Conservation (phyloP, 2,888 invertebrate genomes). For the Stenichneumon culpator region DNA sequence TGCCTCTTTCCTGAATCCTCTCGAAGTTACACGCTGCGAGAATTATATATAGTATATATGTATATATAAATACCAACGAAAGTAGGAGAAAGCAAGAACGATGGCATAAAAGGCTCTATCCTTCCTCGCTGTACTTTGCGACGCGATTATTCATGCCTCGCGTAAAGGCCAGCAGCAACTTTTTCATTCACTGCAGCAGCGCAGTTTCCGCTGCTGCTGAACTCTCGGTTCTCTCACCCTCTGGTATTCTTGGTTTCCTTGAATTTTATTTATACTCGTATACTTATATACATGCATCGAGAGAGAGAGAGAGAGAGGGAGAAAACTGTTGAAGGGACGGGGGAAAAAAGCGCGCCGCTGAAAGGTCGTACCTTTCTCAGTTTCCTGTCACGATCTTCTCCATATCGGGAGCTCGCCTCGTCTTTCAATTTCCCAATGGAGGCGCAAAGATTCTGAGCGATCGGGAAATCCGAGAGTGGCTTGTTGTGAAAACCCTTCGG, state of each 20-base stretch:
- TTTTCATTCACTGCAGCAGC: constrained; percentile 48
- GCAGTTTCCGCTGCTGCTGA: constrained; percentile 28
- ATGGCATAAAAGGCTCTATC: constrained; percentile 44
- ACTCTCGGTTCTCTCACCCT: constrained; percentile 6
- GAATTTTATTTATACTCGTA: constrained; percentile 5
- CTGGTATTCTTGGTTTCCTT: neutral
- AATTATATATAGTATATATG: constrained; percentile 29
- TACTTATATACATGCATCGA: constrained; percentile 5
- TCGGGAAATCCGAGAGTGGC: constrained; percentile 40
- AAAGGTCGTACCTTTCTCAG: constrained; percentile 35
- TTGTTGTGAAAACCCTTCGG: constrained; percentile 9
- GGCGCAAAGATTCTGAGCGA: constrained; percentile 53
- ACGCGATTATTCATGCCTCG: constrained; percentile 62
- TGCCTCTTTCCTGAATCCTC: constrained; percentile 52
- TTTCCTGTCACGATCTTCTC: constrained; percentile 50
- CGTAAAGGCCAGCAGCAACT: constrained; percentile 50
- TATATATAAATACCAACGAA: constrained; percentile 28
- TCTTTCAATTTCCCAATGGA: constrained; percentile 66
- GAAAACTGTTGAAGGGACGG: neutral
- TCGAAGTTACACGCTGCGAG: constrained; percentile 13
- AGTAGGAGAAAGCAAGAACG: constrained; percentile 42
- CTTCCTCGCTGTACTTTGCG: constrained; percentile 56
- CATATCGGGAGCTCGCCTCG: constrained; percentile 27
- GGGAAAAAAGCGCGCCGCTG: constrained; percentile 9
- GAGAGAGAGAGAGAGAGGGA: neutral